A percentile compares a stretch with the other conserved stretches of the same genome.
Evolutionary conservation across 2,888 invertebrate species (phyloP).

Genomic region (Cactoblastis cactorum): DNA sequence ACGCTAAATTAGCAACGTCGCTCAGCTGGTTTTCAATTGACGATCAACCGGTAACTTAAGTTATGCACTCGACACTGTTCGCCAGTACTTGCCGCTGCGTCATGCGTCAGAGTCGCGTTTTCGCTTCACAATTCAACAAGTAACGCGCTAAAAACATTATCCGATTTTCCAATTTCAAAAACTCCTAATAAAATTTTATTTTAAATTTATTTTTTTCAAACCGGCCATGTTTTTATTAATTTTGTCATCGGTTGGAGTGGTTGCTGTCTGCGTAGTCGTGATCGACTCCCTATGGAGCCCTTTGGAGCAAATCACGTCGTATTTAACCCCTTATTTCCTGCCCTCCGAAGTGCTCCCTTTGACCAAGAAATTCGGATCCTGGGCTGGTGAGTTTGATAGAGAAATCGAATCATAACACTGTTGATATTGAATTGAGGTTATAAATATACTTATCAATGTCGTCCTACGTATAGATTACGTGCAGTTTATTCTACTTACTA

Average conservation of each 20-base stretch:
- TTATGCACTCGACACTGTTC: not conserved
- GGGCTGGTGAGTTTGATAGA: constrained; percentile 86
- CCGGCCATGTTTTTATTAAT: constrained; percentile 31
- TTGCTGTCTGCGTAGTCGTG: constrained; percentile 52
- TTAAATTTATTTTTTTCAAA: not conserved
- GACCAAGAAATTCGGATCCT: constrained; percentile 86
- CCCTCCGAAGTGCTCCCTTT: constrained; percentile 81
- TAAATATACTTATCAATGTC: constrained; percentile 4
- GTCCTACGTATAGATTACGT: constrained; percentile 2
- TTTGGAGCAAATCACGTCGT: constrained; percentile 77
- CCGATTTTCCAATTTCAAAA: constrained; percentile 21
- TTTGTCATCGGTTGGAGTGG: constrained; percentile 73
- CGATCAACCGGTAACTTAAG: not conserved
- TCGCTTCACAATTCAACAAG: not conserved
- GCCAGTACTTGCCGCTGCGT: constrained; percentile 33
- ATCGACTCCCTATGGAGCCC: constrained; percentile 82
- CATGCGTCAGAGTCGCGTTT: constrained; percentile 29
- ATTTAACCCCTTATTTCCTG: constrained; percentile 83
- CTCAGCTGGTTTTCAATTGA: constrained; percentile 3
- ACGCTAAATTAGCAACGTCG: not conserved
- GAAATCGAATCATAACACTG: constrained; percentile 5
- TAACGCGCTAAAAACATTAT: not conserved
- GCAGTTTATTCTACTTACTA: not conserved
- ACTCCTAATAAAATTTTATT: not conserved
- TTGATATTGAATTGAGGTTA: constrained; percentile 3